phyloP scores from a whole-genome alignment of 2,797 vertebrate genomes.

The Anguilla megastoma region DNA sequence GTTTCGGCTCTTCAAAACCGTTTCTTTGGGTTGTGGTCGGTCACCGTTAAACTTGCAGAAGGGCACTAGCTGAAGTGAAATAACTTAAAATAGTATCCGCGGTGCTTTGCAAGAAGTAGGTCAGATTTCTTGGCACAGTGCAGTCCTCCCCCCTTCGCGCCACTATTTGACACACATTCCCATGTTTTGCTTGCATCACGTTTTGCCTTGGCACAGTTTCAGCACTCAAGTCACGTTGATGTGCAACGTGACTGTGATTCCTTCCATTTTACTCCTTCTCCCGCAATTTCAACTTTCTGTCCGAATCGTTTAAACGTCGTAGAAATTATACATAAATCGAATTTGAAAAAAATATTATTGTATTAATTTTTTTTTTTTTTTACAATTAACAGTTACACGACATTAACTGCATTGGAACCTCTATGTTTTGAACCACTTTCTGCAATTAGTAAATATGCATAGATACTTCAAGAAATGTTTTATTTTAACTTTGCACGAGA shows the following conservation, averaged over 20 bases:
- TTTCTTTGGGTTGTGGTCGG: not conserved
- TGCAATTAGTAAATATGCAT: not conserved
- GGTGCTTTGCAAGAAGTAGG: conserved; percentile 58
- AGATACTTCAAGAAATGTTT: not conserved
- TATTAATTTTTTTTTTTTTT: too few relatives aligned
- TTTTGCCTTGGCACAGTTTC: conserved; percentile 56
- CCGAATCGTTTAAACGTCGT: not conserved
- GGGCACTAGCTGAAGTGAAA: conserved; percentile 21
- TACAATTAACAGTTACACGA: too few relatives aligned
- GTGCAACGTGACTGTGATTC: conserved; percentile 66
- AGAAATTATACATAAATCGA: not conserved
- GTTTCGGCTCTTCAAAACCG: not conserved
- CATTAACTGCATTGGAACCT: too few relatives aligned
- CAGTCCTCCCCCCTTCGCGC: conserved; percentile 46
- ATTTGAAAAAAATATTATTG: too few relatives aligned
- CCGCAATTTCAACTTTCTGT: conserved; percentile 18
- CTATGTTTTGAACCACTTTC: not conserved
- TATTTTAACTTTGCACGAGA: not conserved
- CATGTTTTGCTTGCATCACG: conserved; percentile 60
- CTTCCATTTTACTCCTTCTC: conserved; percentile 26
- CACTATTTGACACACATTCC: conserved; percentile 69
- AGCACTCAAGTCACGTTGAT: conserved; percentile 67
- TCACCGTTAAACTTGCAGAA: conserved; percentile 3
- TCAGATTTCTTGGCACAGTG: conserved; percentile 63
- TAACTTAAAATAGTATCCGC: conserved; percentile 16